Conservation (phyloP, 2,888 invertebrate species). For the Phania funesta region DNA sequence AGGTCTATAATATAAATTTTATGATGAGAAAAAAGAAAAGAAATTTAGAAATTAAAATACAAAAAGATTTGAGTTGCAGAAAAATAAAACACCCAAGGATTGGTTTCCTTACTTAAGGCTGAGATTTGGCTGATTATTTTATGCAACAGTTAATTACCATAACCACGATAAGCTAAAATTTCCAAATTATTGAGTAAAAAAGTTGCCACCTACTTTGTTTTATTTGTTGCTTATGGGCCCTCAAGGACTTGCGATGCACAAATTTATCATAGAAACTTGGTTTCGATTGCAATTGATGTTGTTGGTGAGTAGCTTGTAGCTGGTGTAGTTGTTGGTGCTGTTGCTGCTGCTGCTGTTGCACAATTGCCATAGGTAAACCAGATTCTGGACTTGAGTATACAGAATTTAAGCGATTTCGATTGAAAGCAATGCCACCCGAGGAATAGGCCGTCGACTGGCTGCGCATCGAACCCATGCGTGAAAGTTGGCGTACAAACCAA, state of each 20-base stretch:
- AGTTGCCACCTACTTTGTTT: slow-evolving; percentile 84
- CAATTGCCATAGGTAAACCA: slow-evolving; percentile 79
- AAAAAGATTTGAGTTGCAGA: no score
- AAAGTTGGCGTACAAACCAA: slow-evolving; percentile 93
- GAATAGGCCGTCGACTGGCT: slow-evolving; percentile 93
- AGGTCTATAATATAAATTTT: no score
- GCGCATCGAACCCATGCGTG: slow-evolving; percentile 91
- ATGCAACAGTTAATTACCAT: neutral
- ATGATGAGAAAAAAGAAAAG: no score
- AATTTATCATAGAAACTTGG: slow-evolving; percentile 92
- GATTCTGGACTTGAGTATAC: slow-evolving; percentile 85
- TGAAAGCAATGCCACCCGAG: slow-evolving; percentile 86
- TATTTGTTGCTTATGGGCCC: slow-evolving; percentile 81
- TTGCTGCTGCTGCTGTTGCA: slow-evolving; percentile 76
- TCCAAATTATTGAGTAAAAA: neutral
- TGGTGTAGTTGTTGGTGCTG: slow-evolving; percentile 66
- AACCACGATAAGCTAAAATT: neutral
- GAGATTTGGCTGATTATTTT: no score
- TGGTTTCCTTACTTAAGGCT: no score
- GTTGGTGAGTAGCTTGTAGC: slow-evolving; percentile 60
- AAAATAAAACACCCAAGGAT: no score
- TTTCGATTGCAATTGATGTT: slow-evolving; percentile 80
- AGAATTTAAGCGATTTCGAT: slow-evolving; percentile 89
- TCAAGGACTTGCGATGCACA: slow-evolving; percentile 87
- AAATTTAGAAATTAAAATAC: no score